Percentiles rank a stretch among this genome's conserved stretches.
phyloP scores from a whole-genome alignment of 2,888 invertebrate species.

The Scaptomyza flava region DNA sequence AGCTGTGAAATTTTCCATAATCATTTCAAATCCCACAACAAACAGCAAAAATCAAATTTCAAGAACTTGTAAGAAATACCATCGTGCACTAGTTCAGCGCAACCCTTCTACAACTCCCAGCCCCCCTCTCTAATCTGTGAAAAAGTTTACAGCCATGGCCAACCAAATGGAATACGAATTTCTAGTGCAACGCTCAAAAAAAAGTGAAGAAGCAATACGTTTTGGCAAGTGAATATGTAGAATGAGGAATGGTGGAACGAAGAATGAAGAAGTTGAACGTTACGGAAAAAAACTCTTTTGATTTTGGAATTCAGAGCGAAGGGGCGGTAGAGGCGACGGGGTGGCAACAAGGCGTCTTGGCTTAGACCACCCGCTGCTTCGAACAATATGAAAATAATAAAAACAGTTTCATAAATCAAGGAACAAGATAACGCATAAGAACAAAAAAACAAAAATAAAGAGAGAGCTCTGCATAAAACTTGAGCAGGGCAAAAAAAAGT shows the following conservation, averaged over 20 bases:
- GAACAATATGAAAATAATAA: conserved; percentile 77
- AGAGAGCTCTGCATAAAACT: conserved; percentile 71
- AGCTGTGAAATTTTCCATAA: conserved; percentile 48
- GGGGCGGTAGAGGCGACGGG: conserved; percentile 17
- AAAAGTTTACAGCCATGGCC: conserved; percentile 65
- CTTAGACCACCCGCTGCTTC: conserved; percentile 38
- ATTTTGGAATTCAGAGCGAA: conserved; percentile 61
- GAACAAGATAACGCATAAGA: conserved; percentile 68
- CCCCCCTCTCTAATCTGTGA: conserved; percentile 24
- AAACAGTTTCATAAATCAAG: conserved; percentile 79
- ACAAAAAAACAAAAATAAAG: conserved; percentile 11
- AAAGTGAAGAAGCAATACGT: conserved; percentile 15
- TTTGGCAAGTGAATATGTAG: conserved; percentile 33
- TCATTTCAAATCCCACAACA: conserved; percentile 75
- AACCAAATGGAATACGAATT: conserved; percentile 68
- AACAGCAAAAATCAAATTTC: conserved; percentile 76
- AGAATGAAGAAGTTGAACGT: conserved; percentile 2
- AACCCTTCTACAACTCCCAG: conserved; percentile 15
- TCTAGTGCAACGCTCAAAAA: conserved; percentile 65
- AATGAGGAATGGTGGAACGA: conserved; percentile 22
- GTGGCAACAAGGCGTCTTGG: conserved; percentile 12
- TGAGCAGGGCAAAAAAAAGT: conserved; percentile 42
- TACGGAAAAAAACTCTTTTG: conserved; percentile 64
- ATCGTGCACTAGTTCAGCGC: conserved; percentile 42
- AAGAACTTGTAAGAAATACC: conserved; percentile 66